Evolutionary conservation across 2,113 vertebrate species (phyloP), one percentile per base, ranked within the genome.

Genomic region (Sturnira hondurensis): DNA sequence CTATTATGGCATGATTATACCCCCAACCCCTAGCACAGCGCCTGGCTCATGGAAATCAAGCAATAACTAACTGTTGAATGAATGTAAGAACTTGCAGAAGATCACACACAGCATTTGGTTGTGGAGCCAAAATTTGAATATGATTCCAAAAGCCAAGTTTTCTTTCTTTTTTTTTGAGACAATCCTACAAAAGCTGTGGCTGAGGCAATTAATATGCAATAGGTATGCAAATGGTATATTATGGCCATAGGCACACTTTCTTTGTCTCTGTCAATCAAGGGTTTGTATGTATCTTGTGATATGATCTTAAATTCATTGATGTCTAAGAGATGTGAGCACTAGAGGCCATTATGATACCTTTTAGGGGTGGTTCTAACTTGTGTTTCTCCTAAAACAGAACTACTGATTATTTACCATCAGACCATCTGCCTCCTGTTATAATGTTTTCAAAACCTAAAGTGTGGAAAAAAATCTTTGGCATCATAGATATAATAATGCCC

Each of bases 381-480:
- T 77, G 7, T 45, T 85, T 89, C 88, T 88, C 43, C 81, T 50
- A 24, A 73, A 91, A 86, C 65, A 33, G 13, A 93, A 67, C 33
- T 58, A 67, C 31, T 56, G 22, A 43, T 85, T 26, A 56, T 77
- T 93, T 78, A 47, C 86, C 28, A 47, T 28, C 6, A 26, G 63
- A 84, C 52, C 19, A 36, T 52, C 41, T 73, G n/a, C 45, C 12
- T 84, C 70, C 28, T 73, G 0, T 28, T 38, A 63, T n/a, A 52
- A 47, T 50, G 70, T 89, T 81, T 71, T 82, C 80, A 94, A 70
- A 89, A 93, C 88, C 47, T 91, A n/a, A 31, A 73, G 12, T 50
- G 5, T 67, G 36, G 54, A 50, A 83, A 33, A 78, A 93, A 74
- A 76, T 38, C 22, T 12, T 20, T 81, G 65, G 81, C 28, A 65